A percentile compares a stretch with the other conserved stretches of the same genome.
These are phyloP conservation scores for Drosophila lacicola DNA, from an alignment of 2,888 invertebrate genomes.

Conservation along the genomic window DNA sequence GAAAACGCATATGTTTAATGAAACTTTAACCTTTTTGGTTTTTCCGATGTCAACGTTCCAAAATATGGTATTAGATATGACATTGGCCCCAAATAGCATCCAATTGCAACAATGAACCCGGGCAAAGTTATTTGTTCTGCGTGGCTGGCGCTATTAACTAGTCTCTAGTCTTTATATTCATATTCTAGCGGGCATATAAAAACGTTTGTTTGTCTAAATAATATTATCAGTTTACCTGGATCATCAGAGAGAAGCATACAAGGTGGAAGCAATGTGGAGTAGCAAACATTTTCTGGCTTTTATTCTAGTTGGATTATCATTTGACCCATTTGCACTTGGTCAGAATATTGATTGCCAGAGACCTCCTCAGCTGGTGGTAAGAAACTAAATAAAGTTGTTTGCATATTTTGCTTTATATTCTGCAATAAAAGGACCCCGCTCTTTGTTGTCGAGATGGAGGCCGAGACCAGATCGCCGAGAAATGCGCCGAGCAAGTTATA, in stretches of 20 bases:
- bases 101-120: conserved; percentile 75
- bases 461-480: conserved; percentile 74
- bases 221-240: conserved; percentile 42
- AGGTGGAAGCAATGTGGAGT: conserved; percentile 25
- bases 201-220: conserved; percentile 37
- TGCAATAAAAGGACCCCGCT: conserved; percentile 77
- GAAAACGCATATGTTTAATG: conserved; percentile 35
- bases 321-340: conserved; percentile 10
- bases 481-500: conserved; percentile 74
- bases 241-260: conserved; percentile 6
- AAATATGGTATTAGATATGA: conserved; percentile 69
- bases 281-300: conserved; percentile 24
- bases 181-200: conserved; percentile 54
- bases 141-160: conserved; percentile 68
- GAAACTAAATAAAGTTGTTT: conserved; percentile 22
- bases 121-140: conserved; percentile 67
- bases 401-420: not conserved
- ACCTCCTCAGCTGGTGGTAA: conserved; percentile 83
- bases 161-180: conserved; percentile 27
- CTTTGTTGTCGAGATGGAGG: conserved; percentile 82
- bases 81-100: conserved; percentile 72
- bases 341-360: conserved; percentile 78
- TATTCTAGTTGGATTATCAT: conserved; percentile 33
- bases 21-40: conserved; percentile 37
- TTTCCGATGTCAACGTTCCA: conserved; percentile 64